Conservation (phyloP, 2,888 invertebrate genomes). For the Biston betularia region DNA sequence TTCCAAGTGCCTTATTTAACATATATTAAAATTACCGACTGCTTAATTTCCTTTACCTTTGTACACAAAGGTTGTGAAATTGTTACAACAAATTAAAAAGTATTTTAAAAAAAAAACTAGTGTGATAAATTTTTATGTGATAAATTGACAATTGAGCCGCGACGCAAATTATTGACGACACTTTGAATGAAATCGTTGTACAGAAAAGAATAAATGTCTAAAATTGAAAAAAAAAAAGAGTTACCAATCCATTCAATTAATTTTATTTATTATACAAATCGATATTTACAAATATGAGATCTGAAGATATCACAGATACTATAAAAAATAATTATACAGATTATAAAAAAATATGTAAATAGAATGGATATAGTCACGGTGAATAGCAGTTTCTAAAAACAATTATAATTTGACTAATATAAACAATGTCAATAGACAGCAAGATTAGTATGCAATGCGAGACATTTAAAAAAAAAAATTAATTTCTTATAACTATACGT, state of each 20-base stretch:
- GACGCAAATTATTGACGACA: not conserved
- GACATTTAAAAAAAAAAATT: no score
- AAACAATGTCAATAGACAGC: not conserved
- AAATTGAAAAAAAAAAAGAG: not conserved
- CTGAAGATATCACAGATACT: not conserved
- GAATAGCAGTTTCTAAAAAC: not conserved
- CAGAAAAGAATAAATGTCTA: not conserved
- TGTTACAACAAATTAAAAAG: not conserved
- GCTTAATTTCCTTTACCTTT: not conserved
- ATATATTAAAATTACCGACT: not conserved
- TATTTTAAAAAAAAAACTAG: slow-evolving; percentile 13
- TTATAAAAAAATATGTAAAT: no score
- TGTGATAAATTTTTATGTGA: slow-evolving; percentile 41
- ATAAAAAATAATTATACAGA: not conserved
- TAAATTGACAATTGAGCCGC: slow-evolving; percentile 30
- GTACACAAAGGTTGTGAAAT: not conserved
- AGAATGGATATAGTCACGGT: not conserved
- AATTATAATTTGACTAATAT: not conserved
- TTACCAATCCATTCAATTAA: slow-evolving; percentile 2
- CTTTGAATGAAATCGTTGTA: not conserved
- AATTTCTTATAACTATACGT: no score
- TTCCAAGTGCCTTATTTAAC: slow-evolving; percentile 19
- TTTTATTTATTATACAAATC: not conserved
- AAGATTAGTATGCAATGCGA: not conserved
- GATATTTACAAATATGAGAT: not conserved